Base-by-base conservation (phyloP, 2,797 vertebrate genomes). In the Syngnathus acus region DNA sequence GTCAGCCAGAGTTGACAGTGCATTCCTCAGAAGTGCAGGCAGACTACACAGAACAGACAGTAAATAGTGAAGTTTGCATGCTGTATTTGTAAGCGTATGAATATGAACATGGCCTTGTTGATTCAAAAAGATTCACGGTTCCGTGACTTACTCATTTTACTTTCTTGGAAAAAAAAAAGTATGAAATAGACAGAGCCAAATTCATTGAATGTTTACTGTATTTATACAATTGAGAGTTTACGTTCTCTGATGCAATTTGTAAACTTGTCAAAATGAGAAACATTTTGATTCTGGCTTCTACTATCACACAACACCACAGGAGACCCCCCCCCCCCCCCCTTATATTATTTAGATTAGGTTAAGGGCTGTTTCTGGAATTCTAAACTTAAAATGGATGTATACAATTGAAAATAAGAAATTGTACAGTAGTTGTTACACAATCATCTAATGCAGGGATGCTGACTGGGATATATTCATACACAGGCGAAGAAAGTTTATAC, bases 391-490 rank as follows among this genome's bases (percentile, higher is more conserved):
- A 26, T 7, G 11, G 11, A 62, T 13, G 7, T 14, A 43, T 13
- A 39, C 14, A 63, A 26, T 14, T 6, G 11, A 26, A 60, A 48
- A 47, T 65, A 48, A 64, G 6, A 14, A 6, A 8, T 58, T 32
- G 5, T 23, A 14, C 53, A 58, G 1, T 16, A 60, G 8, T n/a
- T 60, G 19, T 42, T 42, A 42, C 17, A 45, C 1, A 7, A 43
- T 43, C 6, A 3, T 62, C n/a, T 43, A 13, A 62, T 45, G 60
- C 40, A 14, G 13, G 53, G 17, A 39, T 19, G 14, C 43, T 9
- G 23, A 63, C 45, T 63, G 62, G 13, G 14, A 48, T 48, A 64
- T 19, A 70, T 69, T 72, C 26, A 78, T 61, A 72, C 40, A 65
- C 45, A 65, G 19, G 72, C 37, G 51, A n/a, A 65, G n/a, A 64